Base-by-base conservation (phyloP, 2,888 invertebrate genomes). In the Ornithoptera priamus region DNA sequence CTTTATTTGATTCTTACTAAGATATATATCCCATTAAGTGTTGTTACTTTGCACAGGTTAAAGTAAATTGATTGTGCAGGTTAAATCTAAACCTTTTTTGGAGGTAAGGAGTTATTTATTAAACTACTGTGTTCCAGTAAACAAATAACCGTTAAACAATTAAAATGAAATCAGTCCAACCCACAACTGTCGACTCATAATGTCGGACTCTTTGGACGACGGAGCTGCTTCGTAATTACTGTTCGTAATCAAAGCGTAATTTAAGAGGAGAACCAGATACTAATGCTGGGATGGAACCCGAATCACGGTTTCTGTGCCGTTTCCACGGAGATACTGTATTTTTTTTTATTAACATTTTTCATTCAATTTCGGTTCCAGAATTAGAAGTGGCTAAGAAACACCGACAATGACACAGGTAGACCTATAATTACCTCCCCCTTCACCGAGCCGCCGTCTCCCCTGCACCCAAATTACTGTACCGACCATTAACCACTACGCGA, bases 401-500 rank as follows among this genome's bases (percentile, higher is more conserved):
- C 87, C 87, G 87, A 84, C 91, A 92, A 92, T 92, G 92, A 92
- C 92, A 92, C 88, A 87, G 84, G 76, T 81, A 84, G 83, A 83
- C 85, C 88, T 86, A 83, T 90, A 89, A 92, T 91, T 92, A 91
- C 89, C 87, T 82, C 81, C 77, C 79, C 78, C 80, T 58, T 78
- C 78, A 80, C 79, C 4, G n/a, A 71, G 30, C 30, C 77, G 76
- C 75, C 75, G 75, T 73, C 78, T 73, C 76, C 82, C 30, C 70
- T n/a, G 63, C 67, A 70, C 67, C 87, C 78, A 90, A 92, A 92
- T 92, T 91, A 91, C 89, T 78, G 79, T 82, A 79, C 80, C 84
- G 80, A 80, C 87, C 90, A 89, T 89, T 88, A 90, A 85, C 87
- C 85, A 88, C 88, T 88, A 89, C 85, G 83, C 85, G 85, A 80